Evolutionary conservation across 2,888 invertebrate species (phyloP), one percentile per base, ranked within the genome.

Genomic region (Thereva nobilitata): DNA sequence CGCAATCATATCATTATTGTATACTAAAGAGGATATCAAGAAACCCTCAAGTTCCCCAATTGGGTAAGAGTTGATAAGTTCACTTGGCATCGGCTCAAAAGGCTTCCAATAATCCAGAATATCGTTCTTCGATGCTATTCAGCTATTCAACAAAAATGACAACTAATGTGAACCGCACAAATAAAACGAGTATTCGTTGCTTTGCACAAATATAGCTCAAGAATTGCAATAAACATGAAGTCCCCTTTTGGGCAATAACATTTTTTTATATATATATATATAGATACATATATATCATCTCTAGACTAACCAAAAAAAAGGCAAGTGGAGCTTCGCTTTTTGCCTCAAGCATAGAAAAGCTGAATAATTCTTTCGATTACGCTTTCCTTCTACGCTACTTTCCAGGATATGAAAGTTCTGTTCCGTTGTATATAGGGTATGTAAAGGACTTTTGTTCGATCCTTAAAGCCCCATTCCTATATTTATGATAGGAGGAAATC

Each of bases 71-170:
- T 59, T 59, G 59, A 59, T 59, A 59, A 59, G 47, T 59, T 59
- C 23, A 49, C 49, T 59, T 59, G 59, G 59, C 59, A 59, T 47
- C 49, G 49, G 59, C 47, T 59, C 59, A 59, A 59, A 59, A 59
- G 47, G 59, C 49, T 54, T 47, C 59, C 59, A 59, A 59, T 59
- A 59, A 59, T 59, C 59, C 59, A 59, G 49, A 59, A 59, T 59
- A 59, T 59, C 59, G 59, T 47, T 59, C 59, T 47, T 47, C 38
- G 59, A 59, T 59, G 59, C 38, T 59, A 35, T 47, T 59, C 49
- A 44, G 23, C 56, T 44, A 37, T 9, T 9, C 7, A 49, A 12
- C 7, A 55, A 55, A 59, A 59, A 59, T 59, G 59, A 47, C 59
- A 49, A 59, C 38, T 47, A 59, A 59, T 59, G 59, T 59, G 47